These are phyloP conservation scores for Hippocampus zosterae DNA, from an alignment of 2,113 vertebrate species.

Conservation along the genomic window DNA sequence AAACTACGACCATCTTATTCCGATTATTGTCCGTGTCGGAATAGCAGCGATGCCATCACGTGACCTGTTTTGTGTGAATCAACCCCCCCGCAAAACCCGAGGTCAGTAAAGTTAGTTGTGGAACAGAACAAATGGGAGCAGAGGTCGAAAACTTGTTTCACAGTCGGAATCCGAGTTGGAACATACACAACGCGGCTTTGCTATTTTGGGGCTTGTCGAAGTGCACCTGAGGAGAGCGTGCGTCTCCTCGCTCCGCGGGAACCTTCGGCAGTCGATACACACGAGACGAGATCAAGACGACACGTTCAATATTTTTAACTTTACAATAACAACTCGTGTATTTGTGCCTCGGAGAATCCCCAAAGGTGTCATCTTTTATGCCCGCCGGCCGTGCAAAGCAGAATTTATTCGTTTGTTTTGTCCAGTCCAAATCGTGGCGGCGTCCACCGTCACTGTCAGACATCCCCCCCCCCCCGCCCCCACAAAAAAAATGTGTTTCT, in stretches of 20 bases:
- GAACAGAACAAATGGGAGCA: not conserved
- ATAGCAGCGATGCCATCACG: too few species aligned
- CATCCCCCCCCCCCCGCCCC: not conserved
- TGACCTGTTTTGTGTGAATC: too few species aligned
- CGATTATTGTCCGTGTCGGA: too few species aligned
- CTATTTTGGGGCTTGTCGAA: not conserved
- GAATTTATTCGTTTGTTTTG: not conserved
- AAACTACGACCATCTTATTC: too few species aligned
- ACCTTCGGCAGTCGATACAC: not conserved
- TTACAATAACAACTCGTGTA: not conserved
- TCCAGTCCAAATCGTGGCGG: not conserved
- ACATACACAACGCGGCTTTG: not conserved
- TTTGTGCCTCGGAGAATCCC: not conserved
- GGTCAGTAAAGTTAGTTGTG: not conserved
- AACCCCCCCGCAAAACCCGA: too few species aligned
- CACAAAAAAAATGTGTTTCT: not conserved
- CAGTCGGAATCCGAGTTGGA: not conserved
- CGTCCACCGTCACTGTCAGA: not conserved
- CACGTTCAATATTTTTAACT: not conserved
- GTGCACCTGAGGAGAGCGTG: not conserved
- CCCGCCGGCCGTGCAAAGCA: not conserved
- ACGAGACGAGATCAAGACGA: not conserved
- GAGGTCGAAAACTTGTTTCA: not conserved
- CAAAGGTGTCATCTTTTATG: too few species aligned
- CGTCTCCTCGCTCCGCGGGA: not conserved